Conservation (phyloP, 2,113 vertebrate genomes). For the Connochaetes taurinus region DNA sequence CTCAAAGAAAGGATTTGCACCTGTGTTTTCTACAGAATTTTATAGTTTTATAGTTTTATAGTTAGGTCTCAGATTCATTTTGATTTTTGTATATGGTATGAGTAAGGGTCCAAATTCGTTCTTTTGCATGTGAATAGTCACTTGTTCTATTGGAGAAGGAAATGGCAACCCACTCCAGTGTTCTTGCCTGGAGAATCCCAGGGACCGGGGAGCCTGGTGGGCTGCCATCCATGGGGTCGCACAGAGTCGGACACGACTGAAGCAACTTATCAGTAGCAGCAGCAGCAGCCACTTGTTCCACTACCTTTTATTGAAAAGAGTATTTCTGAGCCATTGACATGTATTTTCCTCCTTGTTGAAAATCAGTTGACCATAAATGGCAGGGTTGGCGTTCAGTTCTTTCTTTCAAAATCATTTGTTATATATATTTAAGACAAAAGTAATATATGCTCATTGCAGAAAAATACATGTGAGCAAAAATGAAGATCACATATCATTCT, state of each 20-base stretch:
- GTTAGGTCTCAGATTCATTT: not conserved
- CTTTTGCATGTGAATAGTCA: not conserved
- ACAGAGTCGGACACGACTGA: too few species aligned
- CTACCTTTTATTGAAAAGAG: not conserved
- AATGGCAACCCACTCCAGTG: too few species aligned
- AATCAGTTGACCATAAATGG: conserved; percentile 36
- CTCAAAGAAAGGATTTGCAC: not conserved
- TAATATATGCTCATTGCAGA: conserved; percentile 7
- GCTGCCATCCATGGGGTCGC: too few species aligned
- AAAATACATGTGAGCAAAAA: conserved; percentile 35
- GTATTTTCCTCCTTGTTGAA: conserved; percentile 5
- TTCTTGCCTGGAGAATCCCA: too few species aligned
- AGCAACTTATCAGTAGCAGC: too few species aligned
- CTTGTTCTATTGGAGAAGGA: not conserved
- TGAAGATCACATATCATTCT: conserved; percentile 11
- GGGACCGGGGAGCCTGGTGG: too few species aligned
- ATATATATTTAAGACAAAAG: not conserved
- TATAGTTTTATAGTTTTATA: conserved; percentile 23
- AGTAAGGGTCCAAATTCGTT: not conserved
- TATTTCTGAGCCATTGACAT: conserved; percentile 17
- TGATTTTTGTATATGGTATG: conserved; percentile 11
- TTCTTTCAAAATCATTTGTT: conserved; percentile 24
- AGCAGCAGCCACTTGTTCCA: not conserved
- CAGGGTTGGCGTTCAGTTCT: conserved; percentile 10
- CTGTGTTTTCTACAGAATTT: not conserved